Evolutionary conservation across 2,113 vertebrate genomes (phyloP).

Genomic region (Lasiurus borealis): DNA sequence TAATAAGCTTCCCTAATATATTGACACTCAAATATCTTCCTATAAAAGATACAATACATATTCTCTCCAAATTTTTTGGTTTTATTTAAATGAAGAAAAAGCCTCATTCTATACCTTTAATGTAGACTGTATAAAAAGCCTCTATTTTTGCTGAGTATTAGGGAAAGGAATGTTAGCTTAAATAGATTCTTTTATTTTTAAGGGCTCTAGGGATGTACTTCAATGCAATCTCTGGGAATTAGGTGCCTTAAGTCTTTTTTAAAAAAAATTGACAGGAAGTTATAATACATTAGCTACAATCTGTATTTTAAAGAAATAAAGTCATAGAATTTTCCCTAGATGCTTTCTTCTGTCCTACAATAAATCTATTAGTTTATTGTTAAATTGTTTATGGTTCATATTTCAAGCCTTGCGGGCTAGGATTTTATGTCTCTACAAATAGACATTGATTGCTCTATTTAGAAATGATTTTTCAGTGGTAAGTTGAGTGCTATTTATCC

Average conservation of each 20-base stretch:
- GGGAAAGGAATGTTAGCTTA: neutral
- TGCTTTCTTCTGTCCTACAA: neutral
- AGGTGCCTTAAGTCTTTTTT: neutral
- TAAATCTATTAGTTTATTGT: conserved; percentile 3
- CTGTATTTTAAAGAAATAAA: neutral
- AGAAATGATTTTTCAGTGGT: neutral
- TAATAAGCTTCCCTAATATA: neutral
- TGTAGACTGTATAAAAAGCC: neutral
- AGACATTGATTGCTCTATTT: neutral
- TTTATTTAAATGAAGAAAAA: neutral
- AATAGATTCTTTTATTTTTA: neutral
- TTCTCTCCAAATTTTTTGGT: neutral
- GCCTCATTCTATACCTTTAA: neutral
- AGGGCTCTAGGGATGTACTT: neutral
- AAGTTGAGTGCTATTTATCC: neutral
- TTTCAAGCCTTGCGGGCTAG: neutral
- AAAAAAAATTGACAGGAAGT: neutral
- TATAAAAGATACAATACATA: neutral
- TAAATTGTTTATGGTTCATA: neutral
- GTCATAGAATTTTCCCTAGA: neutral
- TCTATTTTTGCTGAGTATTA: neutral
- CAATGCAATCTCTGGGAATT: neutral
- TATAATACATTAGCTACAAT: neutral
- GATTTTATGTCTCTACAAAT: neutral
- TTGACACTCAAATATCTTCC: neutral